Evolutionary conservation across 1,140 invertebrate genomes (phyloP).

Genomic region (Armadillidium nasatum): DNA sequence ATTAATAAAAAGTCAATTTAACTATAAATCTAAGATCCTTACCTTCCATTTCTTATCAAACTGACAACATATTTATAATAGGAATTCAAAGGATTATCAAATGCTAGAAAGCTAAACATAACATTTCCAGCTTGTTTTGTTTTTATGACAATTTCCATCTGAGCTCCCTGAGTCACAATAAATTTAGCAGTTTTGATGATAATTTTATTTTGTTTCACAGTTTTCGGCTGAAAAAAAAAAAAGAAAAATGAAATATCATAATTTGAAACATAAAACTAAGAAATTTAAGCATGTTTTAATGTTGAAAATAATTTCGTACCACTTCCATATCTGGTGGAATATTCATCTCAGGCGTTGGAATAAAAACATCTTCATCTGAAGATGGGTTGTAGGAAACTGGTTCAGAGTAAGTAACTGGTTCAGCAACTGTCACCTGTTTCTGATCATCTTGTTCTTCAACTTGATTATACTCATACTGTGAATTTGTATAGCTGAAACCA

Average conservation of each 20-base stretch:
- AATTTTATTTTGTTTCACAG: constrained; percentile 83
- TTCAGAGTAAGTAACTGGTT: background rate
- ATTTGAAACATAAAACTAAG: too few relatives aligned
- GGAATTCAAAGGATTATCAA: constrained; percentile 73
- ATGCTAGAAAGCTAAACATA: constrained; percentile 89
- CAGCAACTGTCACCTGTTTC: background rate
- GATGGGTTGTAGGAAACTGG: constrained; percentile 50
- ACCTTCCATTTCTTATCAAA: constrained; percentile 75
- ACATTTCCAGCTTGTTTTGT: constrained; percentile 90
- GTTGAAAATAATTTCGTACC: constrained; percentile 53
- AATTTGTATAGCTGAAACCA: constrained; percentile 58
- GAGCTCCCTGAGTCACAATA: constrained; percentile 83
- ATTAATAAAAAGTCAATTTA: too few relatives aligned
- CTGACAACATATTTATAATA: constrained; percentile 83
- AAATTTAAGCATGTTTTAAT: too few relatives aligned
- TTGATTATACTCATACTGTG: constrained; percentile 46
- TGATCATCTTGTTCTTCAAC: constrained; percentile 9
- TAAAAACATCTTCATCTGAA: constrained; percentile 65
- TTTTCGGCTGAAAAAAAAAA: constrained; percentile 69
- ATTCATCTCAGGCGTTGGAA: constrained; percentile 63
- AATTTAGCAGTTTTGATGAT: constrained; percentile 96
- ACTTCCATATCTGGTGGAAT: constrained; percentile 66
- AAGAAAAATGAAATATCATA: background rate
- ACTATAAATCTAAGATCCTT: constrained; percentile 47
- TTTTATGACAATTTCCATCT: constrained; percentile 98